These are phyloP conservation scores for Heteromyza rotundicornis DNA, from an alignment of 2,888 invertebrate species.

Conservation along the genomic window DNA sequence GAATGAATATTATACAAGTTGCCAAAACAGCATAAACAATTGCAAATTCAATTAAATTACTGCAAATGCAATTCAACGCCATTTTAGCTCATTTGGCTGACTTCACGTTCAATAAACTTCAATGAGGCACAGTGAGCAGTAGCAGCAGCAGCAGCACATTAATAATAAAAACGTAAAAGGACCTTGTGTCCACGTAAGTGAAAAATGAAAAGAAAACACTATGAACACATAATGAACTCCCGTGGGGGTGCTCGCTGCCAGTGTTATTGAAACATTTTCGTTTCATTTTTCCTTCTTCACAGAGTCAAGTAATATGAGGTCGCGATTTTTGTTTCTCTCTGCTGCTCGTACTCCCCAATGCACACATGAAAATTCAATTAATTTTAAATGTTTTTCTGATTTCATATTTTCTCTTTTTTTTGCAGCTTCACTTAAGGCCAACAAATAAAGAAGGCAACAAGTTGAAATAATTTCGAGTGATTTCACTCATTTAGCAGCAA, in stretches of 20 bases:
- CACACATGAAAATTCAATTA: constrained; percentile 1
- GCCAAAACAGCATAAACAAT: no score
- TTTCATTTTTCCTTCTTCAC: not conserved
- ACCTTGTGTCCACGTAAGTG: constrained; percentile 5
- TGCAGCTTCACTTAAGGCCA: not conserved
- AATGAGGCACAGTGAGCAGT: no score
- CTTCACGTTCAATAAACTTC: constrained; percentile 6
- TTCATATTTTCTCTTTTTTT: not conserved
- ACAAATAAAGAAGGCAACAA: not conserved
- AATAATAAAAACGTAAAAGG: not conserved
- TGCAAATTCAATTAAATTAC: no score
- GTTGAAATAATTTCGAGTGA: no score
- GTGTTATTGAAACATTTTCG: not conserved
- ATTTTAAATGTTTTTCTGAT: not conserved
- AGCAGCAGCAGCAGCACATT: no score
- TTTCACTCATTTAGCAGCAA: not conserved
- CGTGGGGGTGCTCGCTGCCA: not conserved
- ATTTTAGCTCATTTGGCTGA: no score
- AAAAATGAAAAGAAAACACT: not conserved
- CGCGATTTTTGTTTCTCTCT: constrained; percentile 2
- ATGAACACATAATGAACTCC: constrained; percentile 10
- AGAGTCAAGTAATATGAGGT: no score
- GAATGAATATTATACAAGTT: no score
- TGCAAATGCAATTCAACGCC: no score
- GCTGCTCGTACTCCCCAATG: constrained; percentile 4